Percentiles rank a stretch among this genome's conserved stretches.
Evolutionary conservation across 2,113 vertebrate genomes (phyloP).

Genomic region (Orthonyx spaldingii): DNA sequence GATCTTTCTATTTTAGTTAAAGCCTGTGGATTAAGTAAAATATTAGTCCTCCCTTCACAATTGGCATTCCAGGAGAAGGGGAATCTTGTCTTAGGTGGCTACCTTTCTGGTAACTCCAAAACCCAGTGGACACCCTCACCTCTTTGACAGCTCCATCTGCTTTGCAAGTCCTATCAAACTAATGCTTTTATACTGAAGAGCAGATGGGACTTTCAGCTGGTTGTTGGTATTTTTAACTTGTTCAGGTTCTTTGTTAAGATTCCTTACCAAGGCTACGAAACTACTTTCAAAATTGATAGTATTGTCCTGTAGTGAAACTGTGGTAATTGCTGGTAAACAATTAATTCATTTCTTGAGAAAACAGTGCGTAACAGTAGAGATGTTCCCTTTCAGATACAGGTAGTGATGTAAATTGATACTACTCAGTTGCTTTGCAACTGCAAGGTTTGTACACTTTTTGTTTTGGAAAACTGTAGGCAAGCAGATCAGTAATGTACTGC

Average conservation of each 20-base stretch:
- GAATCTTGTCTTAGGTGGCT: background rate
- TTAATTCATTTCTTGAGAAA: background rate
- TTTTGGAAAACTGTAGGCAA: constrained; percentile 14
- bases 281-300: background rate
- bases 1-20: background rate
- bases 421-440: background rate
- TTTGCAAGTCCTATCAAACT: background rate
- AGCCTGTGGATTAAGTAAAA: background rate
- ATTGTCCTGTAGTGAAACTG: background rate
- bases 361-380: background rate
- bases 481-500: background rate
- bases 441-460: background rate
- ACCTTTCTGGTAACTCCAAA: background rate
- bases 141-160: background rate
- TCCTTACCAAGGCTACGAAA: background rate
- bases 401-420: background rate
- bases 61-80: background rate
- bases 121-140: background rate
- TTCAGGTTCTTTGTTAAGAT: background rate
- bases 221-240: background rate
- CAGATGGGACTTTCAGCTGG: background rate
- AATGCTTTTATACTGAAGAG: background rate
- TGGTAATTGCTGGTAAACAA: background rate
- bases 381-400: background rate
- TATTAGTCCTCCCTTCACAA: background rate